These are phyloP conservation scores for Phortica okadai DNA, from an alignment of 2,888 invertebrate genomes.

Conservation along the genomic window DNA sequence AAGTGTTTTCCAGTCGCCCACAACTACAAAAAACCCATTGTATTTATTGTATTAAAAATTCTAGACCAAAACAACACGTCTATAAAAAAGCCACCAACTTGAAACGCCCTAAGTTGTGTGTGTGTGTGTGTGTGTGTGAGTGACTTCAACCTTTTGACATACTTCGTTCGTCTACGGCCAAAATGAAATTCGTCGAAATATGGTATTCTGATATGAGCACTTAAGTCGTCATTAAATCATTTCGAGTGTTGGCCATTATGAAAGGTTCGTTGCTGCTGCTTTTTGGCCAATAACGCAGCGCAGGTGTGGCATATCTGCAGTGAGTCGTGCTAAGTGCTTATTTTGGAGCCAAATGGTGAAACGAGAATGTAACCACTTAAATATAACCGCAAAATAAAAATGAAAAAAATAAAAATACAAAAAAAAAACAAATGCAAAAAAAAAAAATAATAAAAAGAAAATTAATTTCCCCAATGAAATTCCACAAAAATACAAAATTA, in stretches of 20 bases:
- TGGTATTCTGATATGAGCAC: slow-evolving; percentile 57
- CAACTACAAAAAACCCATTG: too few relatives aligned
- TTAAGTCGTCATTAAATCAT: slow-evolving; percentile 64
- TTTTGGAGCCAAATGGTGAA: neutral
- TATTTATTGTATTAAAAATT: too few relatives aligned
- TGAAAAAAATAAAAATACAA: neutral
- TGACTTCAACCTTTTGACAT: too few relatives aligned
- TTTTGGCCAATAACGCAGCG: slow-evolving; percentile 52
- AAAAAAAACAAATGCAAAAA: neutral
- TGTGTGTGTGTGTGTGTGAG: too few relatives aligned
- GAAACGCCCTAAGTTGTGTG: slow-evolving; percentile 52
- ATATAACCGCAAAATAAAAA: neutral
- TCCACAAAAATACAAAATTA: slow-evolving; percentile 62
- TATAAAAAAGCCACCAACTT: too few relatives aligned
- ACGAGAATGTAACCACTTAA: slow-evolving; percentile 7
- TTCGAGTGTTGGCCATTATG: slow-evolving; percentile 57
- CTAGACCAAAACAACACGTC: too few relatives aligned
- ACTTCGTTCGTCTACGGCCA: neutral
- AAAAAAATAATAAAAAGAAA: too few relatives aligned
- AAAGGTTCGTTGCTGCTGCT: slow-evolving; percentile 53
- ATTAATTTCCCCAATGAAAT: slow-evolving; percentile 13
- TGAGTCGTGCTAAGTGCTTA: slow-evolving; percentile 1
- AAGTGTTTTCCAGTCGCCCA: too few relatives aligned
- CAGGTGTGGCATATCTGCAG: slow-evolving; percentile 22
- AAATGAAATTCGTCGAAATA: slow-evolving; percentile 7